Conservation (phyloP, 2,888 invertebrate species). For the Geophilus truncorum region DNA sequence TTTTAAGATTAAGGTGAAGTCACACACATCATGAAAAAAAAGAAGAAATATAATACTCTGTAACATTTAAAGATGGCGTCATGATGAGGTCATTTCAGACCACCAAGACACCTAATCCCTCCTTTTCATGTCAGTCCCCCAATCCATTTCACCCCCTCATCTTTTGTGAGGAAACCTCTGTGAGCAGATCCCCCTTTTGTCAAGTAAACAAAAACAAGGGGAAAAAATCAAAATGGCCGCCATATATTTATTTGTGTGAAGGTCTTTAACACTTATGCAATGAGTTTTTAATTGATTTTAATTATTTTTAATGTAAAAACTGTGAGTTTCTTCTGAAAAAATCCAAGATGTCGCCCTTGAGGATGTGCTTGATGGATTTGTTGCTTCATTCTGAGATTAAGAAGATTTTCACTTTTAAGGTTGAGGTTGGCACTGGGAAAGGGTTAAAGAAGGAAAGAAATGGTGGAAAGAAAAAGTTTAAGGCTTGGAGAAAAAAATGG, state of each 20-base stretch:
- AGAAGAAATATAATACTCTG: neutral
- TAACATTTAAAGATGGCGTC: neutral
- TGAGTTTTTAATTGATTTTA: neutral
- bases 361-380: neutral
- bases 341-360: conserved; percentile 1
- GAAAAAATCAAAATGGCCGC: neutral
- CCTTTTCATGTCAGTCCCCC: neutral
- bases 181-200: neutral
- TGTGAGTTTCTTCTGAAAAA: neutral
- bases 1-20: conserved; percentile 20
- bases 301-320: neutral
- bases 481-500: neutral
- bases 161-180: neutral
- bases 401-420: neutral
- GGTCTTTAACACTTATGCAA: neutral
- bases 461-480: neutral
- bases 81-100: conserved; percentile 9
- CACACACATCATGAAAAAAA: neutral
- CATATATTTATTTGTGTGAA: neutral
- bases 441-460: neutral
- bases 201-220: conserved; percentile 3
- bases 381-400: neutral
- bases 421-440: conserved; percentile 11
- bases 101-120: conserved; percentile 1
- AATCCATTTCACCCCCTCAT: neutral